Conservation (phyloP, 2,113 vertebrate genomes). For the Protobothrops flavoviridis region DNA sequence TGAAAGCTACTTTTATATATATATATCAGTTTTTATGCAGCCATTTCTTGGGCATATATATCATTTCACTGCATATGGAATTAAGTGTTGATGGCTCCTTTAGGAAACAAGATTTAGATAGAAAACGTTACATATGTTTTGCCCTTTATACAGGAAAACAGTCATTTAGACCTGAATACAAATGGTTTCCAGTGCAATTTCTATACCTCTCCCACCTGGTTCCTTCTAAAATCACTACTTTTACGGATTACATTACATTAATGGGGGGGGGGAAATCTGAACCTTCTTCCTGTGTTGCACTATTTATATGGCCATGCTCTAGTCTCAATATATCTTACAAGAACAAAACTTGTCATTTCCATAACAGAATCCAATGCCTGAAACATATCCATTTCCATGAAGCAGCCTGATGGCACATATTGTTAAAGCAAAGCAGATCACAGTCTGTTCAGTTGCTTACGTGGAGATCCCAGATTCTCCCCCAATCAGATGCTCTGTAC, state of each 20-base stretch:
- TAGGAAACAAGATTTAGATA: constrained; percentile 16
- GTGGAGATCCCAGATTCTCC: not conserved
- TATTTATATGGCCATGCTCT: constrained; percentile 27
- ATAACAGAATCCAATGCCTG: not conserved
- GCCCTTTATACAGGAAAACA: constrained; percentile 25
- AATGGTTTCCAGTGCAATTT: not conserved
- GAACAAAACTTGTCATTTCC: not conserved
- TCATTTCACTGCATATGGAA: constrained; percentile 29
- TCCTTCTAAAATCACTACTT: constrained; percentile 21
- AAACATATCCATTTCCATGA: not conserved
- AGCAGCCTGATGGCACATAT: not conserved
- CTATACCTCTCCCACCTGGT: not conserved
- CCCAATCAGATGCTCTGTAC: constrained; percentile 13
- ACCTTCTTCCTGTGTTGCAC: constrained; percentile 26
- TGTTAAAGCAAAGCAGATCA: constrained; percentile 9
- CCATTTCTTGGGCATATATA: constrained; percentile 35
- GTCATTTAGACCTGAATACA: not conserved
- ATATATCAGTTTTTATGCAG: constrained; percentile 4
- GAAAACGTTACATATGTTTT: constrained; percentile 5
- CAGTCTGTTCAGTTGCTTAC: constrained; percentile 9
- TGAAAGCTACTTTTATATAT: not conserved
- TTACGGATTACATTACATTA: constrained; percentile 11
- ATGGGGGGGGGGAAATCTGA: not conserved
- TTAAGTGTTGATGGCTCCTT: not conserved
- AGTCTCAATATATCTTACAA: constrained; percentile 24